These are phyloP conservation scores for Rhysida immarginata DNA, from an alignment of 1,140 invertebrate genomes.

Conservation along the genomic window DNA sequence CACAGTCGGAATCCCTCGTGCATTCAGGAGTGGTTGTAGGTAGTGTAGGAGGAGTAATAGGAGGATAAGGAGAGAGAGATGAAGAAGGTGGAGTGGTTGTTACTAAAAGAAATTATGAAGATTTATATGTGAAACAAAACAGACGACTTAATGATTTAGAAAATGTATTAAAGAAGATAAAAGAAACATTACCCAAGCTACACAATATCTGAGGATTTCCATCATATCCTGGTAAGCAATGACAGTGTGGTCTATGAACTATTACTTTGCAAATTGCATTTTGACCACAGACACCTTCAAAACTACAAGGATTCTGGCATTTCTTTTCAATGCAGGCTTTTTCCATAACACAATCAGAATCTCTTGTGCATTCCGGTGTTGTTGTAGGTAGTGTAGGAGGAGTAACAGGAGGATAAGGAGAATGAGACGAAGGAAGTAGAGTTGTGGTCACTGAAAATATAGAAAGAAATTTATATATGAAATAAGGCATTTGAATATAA, in stretches of 20 bases:
- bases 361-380: constrained; percentile 77
- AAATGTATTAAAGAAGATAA: too few relatives aligned
- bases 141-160: too few relatives aligned
- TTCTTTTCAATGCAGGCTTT: constrained; percentile 68
- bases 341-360: constrained; percentile 76
- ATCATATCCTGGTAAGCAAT: constrained; percentile 44
- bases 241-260: constrained; percentile 61
- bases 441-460: too few relatives aligned
- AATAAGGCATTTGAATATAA: too few relatives aligned
- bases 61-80: constrained; percentile 1
- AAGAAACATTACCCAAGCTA: constrained; percentile 20
- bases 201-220: constrained; percentile 41
- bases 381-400: constrained; percentile 14
- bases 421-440: too few relatives aligned
- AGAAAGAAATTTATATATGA: too few relatives aligned
- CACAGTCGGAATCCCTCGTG: constrained; percentile 73
- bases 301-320: constrained; percentile 74
- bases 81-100: not conserved
- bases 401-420: constrained; percentile 12
- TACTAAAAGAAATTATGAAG: not conserved
- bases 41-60: constrained; percentile 21
- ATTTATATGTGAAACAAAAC: not conserved
- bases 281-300: constrained; percentile 69
- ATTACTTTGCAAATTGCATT: constrained; percentile 73
- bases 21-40: constrained; percentile 44